Conservation (phyloP, 2,888 invertebrate genomes). For the Diarsia brunnea region DNA sequence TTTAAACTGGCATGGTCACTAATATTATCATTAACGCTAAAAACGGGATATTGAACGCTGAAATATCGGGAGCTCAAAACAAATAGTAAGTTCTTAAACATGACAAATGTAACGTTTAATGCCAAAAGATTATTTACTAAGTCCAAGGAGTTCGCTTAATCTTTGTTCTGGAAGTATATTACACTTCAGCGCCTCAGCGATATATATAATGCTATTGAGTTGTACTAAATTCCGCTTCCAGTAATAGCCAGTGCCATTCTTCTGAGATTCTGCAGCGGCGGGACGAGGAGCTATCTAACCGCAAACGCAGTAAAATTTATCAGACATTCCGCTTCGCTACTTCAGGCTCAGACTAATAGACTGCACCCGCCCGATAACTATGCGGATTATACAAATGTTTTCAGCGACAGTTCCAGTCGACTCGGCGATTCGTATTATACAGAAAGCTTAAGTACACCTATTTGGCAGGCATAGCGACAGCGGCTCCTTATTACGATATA, state of each 20-base stretch:
- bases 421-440: background rate
- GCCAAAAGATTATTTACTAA: constrained; percentile 9
- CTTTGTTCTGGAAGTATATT: constrained; percentile 59
- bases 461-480: constrained; percentile 2
- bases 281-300: constrained; percentile 68
- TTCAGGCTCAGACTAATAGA: constrained; percentile 59
- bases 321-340: constrained; percentile 71
- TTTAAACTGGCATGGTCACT: too few species aligned
- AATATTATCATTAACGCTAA: too few species aligned
- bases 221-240: constrained; percentile 71
- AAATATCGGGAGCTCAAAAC: too few species aligned
- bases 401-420: constrained; percentile 10
- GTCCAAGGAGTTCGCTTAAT: constrained; percentile 63
- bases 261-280: constrained; percentile 67
- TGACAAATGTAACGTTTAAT: background rate
- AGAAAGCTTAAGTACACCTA: background rate
- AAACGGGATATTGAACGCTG: too few species aligned
- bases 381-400: constrained; percentile 36
- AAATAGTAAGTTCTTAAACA: too few species aligned
- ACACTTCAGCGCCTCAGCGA: constrained; percentile 60
- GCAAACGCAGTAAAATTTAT: constrained; percentile 76
- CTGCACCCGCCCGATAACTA: constrained; percentile 48
- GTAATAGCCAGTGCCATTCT: constrained; percentile 75
- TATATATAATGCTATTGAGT: constrained; percentile 68
- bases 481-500: constrained; percentile 20